phyloP scores from a whole-genome alignment of 2,797 vertebrate genomes.

The Somateria mollissima region DNA sequence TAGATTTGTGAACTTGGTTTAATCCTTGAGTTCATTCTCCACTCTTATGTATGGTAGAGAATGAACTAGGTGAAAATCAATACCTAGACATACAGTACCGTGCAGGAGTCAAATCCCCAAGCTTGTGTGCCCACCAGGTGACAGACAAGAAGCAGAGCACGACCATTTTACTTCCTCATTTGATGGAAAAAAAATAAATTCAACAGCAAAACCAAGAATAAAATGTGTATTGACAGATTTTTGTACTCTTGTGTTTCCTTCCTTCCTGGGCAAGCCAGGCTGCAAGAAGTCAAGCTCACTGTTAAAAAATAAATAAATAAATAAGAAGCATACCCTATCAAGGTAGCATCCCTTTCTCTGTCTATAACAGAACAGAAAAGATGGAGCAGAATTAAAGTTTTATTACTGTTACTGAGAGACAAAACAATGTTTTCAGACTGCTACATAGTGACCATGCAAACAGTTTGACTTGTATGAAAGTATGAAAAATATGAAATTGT shows the following conservation, averaged over 20 bases:
- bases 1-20: neutral
- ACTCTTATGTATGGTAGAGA: neutral
- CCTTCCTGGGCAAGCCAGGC: neutral
- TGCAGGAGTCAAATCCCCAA: neutral
- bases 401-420: conserved; percentile 5
- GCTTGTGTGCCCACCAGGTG: neutral
- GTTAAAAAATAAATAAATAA: neutral
- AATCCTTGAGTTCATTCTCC: neutral
- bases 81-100: neutral
- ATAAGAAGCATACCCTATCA: neutral
- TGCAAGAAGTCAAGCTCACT: conserved; percentile 2
- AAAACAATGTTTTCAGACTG: neutral
- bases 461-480: conserved; percentile 17
- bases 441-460: neutral
- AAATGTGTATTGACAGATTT: conserved; percentile 2
- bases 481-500: neutral
- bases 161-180: neutral
- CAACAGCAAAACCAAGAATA: conserved; percentile 16
- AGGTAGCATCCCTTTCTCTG: neutral
- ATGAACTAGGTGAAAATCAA: neutral
- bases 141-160: neutral
- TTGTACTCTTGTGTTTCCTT: conserved; percentile 31
- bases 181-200: neutral
- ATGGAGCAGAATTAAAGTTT: neutral
- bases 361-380: neutral